Evolutionary conservation across 2,113 vertebrate genomes (phyloP), one percentile per base, ranked within the genome.

Genomic region (Callopanchax toddi): DNA sequence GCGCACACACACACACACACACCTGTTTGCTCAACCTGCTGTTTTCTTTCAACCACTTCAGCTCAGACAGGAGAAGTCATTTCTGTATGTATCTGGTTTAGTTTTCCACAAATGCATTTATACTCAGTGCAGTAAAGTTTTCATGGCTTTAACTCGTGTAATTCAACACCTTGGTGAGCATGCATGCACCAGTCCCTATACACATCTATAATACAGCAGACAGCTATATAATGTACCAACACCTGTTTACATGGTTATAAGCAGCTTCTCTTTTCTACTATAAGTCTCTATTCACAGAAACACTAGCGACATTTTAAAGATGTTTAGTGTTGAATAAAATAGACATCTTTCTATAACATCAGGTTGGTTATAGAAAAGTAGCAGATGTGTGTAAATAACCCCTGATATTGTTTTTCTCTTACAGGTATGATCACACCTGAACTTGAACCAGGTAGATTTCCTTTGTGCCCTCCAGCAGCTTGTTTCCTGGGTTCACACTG

Each of bases 201-300:
- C 39, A 81, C 68, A 50, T 60, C 60, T 85, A 79, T 68, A 48
- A 56, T 76, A 83, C 75, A 77, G 66, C 5, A 20, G 50, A 66
- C 49, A 57, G 82, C 54, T 61, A 58, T 21, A 66, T 59, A 53
- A 73, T 52, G 71, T 71, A 82, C 78, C 79, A 66, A 86, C 54
- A 50, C 34, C 29, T 5, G 74, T 74, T 79, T 51, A 81, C 79
- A 29, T 49, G 61, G 43, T 79, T 60, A 73, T 61, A 80, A 91
- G 88, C 86, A 91, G 88, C 89, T 87, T 89, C 23, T 34, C n/a
- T n/a, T n/a, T 84, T 79, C 62, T 83, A 79, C 32, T 60, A 11
- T 42, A 34, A 43, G 56, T 74, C 42, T 80, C 71, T 74, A 81
- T 53, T 83, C 62, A 81, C 68, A 77, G 81, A 74, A 80, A 78